Evolutionary conservation across 2,888 invertebrate species (phyloP).

Genomic region (Mythimna vitellina): DNA sequence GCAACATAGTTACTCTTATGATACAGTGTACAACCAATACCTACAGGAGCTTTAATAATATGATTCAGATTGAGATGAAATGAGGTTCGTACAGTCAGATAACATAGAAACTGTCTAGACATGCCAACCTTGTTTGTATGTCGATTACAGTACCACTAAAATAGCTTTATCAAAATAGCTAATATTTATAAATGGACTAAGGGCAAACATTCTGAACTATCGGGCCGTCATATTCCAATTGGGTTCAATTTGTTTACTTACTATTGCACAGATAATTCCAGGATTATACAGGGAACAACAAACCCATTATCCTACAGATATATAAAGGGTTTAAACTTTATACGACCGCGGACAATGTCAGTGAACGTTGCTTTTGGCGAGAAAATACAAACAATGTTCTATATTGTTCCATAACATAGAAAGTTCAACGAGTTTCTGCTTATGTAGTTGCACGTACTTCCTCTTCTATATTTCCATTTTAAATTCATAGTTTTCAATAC

Average conservation of each 20-base stretch:
- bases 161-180: constrained; percentile 27
- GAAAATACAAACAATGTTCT: constrained; percentile 8
- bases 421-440: constrained; percentile 28
- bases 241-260: neutral
- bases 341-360: constrained; percentile 11
- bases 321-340: constrained; percentile 13
- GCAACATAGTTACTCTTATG: neutral
- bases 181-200: constrained; percentile 16
- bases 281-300: constrained; percentile 18
- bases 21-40: neutral
- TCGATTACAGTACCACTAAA: constrained; percentile 21
- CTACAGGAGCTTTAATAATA: constrained; percentile 24
- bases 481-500: constrained; percentile 15
- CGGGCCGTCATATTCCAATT: neutral
- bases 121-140: constrained; percentile 26
- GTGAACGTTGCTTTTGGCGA: neutral
- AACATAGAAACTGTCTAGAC: constrained; percentile 53
- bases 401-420: constrained; percentile 27
- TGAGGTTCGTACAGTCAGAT: constrained; percentile 10
- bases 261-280: neutral
- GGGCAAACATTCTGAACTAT: neutral
- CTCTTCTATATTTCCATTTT: constrained; percentile 2
- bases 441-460: constrained; percentile 19
- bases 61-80: constrained; percentile 23
- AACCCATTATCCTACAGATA: constrained; percentile 20